Evolutionary conservation across 2,888 invertebrate genomes (phyloP), one percentile per base, ranked within the genome.

Genomic region (Phortica okadai): DNA sequence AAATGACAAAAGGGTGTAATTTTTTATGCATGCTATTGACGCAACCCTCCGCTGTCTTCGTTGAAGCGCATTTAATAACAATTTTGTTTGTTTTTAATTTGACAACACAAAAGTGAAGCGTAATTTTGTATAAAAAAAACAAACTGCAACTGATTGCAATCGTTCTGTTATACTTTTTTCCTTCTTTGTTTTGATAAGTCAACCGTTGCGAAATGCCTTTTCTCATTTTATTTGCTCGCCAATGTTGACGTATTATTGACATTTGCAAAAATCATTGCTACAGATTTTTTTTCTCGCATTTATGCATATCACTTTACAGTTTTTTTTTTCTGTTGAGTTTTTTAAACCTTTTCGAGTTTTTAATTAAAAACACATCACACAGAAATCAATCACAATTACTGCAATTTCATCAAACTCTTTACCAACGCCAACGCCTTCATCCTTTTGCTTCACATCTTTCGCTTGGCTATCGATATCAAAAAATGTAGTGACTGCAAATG

Each of bases 31-130:
- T 50, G 50, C 50, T 50, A 50, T 8, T 62, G 21, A 25, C 16
- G 66, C 66, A 66, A 66, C 66, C 66, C 66, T 66, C 42, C 11
- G 25, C 62, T 33, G 7, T 16, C n/a, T 56, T 16, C 77, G 79
- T 74, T 74, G 78, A 82, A 56, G 80, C 72, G 79, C 76, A 81
- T 75, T 77, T 82, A 82, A 84, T 81, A 77, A 59, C 80, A 76
- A 79, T 78, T 75, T 86, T 88, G 88, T 88, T 86, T 87, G 81
- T 79, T 84, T 87, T 87, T 76, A 82, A 88, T 86, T 88, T 83
- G 81, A 76, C 73, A 78, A 74, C 64, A 66, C 67, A 75, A 69
- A 59, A 56, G 33, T 16, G 56, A 25, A 50, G 33, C 33, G 14
- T 72, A 56, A 72, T 54, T 58, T 54, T 56, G 45, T 72, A 14